phyloP scores from a whole-genome alignment of 2,888 invertebrate species.

The Eupelmus urozonus region DNA sequence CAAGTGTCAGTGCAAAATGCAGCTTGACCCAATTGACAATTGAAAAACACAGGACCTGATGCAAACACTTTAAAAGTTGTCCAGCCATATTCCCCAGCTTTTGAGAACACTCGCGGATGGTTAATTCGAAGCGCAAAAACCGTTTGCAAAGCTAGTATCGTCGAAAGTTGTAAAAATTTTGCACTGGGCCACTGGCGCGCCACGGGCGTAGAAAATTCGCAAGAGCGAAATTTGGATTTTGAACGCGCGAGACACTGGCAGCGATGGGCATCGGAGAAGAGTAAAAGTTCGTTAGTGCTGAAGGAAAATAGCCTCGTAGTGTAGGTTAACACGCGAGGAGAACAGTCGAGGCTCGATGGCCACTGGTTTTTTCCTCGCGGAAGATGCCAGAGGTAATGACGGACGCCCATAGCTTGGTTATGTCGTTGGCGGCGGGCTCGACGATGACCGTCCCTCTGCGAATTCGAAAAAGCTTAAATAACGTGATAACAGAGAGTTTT shows the following conservation, averaged over 20 bases:
- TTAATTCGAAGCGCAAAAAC: conserved; percentile 22
- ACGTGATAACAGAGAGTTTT: no score
- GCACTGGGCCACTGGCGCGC: conserved; percentile 40
- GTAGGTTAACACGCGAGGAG: background rate
- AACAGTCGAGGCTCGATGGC: no score
- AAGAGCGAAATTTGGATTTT: conserved; percentile 32
- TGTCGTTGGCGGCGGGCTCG: conserved; percentile 12
- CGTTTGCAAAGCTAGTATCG: no score
- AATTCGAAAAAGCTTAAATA: no score
- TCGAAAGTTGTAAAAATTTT: conserved; percentile 38
- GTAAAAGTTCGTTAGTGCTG: background rate
- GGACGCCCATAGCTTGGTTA: conserved; percentile 48
- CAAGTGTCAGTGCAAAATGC: conserved; percentile 9
- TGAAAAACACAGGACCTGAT: conserved; percentile 1
- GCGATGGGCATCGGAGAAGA: background rate
- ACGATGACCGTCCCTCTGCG: no score
- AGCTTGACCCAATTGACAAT: conserved; percentile 38
- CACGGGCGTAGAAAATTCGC: conserved; percentile 34
- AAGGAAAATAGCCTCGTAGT: background rate
- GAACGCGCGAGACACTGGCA: conserved; percentile 18
- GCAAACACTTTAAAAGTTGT: background rate
- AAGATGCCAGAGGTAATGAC: background rate
- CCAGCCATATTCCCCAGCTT: no score
- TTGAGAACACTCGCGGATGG: conserved; percentile 2
- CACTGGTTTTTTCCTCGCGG: background rate